Percentiles rank a stretch among this genome's conserved stretches.
These are phyloP conservation scores for Chaetops frenatus DNA, from an alignment of 2,113 vertebrate genomes.

Conservation along the genomic window DNA sequence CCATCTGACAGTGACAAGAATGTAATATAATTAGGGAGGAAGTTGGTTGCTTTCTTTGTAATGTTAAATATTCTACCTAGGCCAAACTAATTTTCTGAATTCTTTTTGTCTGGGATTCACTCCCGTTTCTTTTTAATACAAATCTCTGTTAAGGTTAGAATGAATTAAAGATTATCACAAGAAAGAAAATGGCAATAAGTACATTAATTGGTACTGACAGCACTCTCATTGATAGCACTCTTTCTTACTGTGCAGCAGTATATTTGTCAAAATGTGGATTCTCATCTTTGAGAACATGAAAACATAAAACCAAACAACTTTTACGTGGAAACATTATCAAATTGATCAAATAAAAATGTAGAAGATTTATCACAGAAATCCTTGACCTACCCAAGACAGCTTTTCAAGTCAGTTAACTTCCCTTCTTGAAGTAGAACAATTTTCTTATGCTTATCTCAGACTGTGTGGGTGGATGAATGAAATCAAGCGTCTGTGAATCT, in stretches of 20 bases:
- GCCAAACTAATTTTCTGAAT: not conserved
- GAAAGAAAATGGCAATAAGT: not conserved
- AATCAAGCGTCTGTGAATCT: not conserved
- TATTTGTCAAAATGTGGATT: not conserved
- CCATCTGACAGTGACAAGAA: not conserved
- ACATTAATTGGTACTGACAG: not conserved
- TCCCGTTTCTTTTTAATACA: not conserved
- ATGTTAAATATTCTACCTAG: not conserved
- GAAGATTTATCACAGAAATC: not conserved
- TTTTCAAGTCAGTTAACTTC: conserved; percentile 24
- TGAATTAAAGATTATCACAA: conserved; percentile 27
- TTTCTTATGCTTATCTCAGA: conserved; percentile 7
- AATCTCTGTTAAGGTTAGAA: not conserved
- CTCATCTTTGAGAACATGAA: not conserved
- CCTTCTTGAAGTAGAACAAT: not conserved
- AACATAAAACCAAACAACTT: not conserved
- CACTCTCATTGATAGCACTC: not conserved
- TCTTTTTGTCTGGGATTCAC: not conserved
- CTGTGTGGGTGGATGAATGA: conserved; percentile 31
- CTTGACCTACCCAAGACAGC: conserved; percentile 11
- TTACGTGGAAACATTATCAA: not conserved
- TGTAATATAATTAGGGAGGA: not conserved
- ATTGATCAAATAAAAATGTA: not conserved
- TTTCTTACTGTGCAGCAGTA: not conserved
- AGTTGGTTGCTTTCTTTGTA: not conserved